Evolutionary conservation across 2,113 vertebrate genomes (phyloP), one percentile per base, ranked within the genome.

Genomic region (Phyllopteryx taeniolatus): DNA sequence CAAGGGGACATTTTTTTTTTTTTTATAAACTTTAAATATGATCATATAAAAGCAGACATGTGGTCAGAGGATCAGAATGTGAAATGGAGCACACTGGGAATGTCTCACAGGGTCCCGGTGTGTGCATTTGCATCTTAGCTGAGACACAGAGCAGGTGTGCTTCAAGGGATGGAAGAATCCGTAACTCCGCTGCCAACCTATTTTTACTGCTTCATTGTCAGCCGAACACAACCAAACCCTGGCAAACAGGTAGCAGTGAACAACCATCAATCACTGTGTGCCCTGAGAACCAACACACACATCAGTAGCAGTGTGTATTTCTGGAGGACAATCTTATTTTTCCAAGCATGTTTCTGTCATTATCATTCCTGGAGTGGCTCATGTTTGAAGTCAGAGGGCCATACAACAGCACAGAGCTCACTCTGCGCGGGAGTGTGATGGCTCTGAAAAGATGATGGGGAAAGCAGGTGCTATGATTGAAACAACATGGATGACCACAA

Each of bases 281-380:
- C 19, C 14, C 73, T 49, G 11, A 71, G 62, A 78, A 67, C 47
- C 0, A 22, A 72, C 67, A 75, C 71, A 74, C 49, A 63, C 59
- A 65, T 7, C 49, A 75, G 61, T 77, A 87, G 80, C 83, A 73
- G 87, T 81, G 86, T 87, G 88, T 87, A 86, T 83, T 87, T 81
- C 73, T 86, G 86, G 83, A 82, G 80, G 77, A 85, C 81, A 82
- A 80, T 85, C 77, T 69, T 75, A 80, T 90, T 88, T 90, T 89
- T 90, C 86, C 85, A 90, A 76, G 85, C 86, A 90, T 93, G 93
- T 93, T 94, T 94, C 91, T 93, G 86, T 90, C 92, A 92, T 94
- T 90, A 94, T 93, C 92, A 94, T 94, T 94, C 92, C 88, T 92
- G 88, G 68, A 91, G 87, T 89, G 79, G 88, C 87, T 92, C 82